Percentiles rank a stretch among this genome's conserved stretches.
Conservation (phyloP, 2,113 vertebrate species). For the Atlantisia rogersi region DNA sequence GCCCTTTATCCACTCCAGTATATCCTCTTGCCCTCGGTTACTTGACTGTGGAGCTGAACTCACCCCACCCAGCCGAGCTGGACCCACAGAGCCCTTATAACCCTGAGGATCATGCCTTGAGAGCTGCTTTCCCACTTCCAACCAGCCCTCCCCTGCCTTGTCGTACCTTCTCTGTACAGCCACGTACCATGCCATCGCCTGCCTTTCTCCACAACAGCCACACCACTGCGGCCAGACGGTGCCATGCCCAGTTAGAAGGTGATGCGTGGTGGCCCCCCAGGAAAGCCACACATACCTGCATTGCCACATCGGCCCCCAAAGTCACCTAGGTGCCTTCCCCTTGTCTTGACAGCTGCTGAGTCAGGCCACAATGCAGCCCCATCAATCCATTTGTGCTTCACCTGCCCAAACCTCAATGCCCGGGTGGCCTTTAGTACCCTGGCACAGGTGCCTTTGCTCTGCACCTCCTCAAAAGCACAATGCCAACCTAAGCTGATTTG, state of each 20-base stretch:
- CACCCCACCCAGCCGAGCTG: background rate
- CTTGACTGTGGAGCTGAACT: background rate
- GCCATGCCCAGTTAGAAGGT: background rate
- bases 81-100: background rate
- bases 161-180: background rate
- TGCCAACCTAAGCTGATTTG: background rate
- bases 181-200: background rate
- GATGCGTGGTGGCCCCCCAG: background rate
- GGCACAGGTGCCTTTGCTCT: background rate
- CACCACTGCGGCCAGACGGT: background rate
- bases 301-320: background rate
- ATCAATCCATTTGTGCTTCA: background rate
- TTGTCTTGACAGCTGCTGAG: background rate
- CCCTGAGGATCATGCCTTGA: background rate
- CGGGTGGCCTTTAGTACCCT: background rate
- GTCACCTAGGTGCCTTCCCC: background rate
- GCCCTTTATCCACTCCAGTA: background rate
- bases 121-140: background rate
- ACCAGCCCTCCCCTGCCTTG: background rate
- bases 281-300: accelerated
- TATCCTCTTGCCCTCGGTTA: background rate
- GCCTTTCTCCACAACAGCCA: background rate
- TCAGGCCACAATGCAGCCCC: background rate
- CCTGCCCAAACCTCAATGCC: background rate
- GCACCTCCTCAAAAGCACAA: background rate